Evolutionary conservation across 2,888 invertebrate species (phyloP), one percentile per base, ranked within the genome.

Genomic region (Macrophya alboannulata): DNA sequence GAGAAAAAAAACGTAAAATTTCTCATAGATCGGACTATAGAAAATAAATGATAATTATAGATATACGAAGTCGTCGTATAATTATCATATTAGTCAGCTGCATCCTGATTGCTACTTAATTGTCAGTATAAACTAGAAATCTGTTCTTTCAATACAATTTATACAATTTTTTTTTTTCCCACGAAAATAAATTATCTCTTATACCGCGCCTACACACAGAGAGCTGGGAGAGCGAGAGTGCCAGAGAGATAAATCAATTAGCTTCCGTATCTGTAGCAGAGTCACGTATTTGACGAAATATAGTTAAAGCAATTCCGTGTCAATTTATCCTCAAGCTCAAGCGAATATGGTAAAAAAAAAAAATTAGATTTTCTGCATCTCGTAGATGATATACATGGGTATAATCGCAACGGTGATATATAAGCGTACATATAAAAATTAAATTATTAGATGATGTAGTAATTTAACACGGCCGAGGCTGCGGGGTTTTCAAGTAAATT

Each of bases 61-160:
- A 62, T 25, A 3, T 55, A 55, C 25, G 37, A 37, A 68, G 37
- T 37, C 17, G 15, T 37, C 6, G 4, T 37, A 55, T 21, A 68
- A 68, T 68, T 68, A 25, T 68, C 68, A 17, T 68, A 68, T 68
- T 68, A 37, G 68, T 68, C 68, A 37, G 37, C 12, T 68, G 68
- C 68, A 68, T 68, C 37, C 15, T 1, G 37, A 37, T 68, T 37
- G 31, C 68, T 62, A 62, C 21, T 25, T 25, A 12, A 21, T 21
- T 62, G 9, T 25, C 9, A 9, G 62, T 62, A 25, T 62, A 62
- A 31, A 62, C 12, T 62, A 62, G 62, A 62, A 62, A 68, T 8
- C 4, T 21, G 21, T 25, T 21, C 10, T 62, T 55, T 55, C 6
- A 25, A 12, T 62, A 62, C 62, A 62, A 62, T 62, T 25, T 25